These are phyloP conservation scores for Chelonia mydas DNA, from an alignment of 2,797 vertebrate genomes.

Conservation along the genomic window DNA sequence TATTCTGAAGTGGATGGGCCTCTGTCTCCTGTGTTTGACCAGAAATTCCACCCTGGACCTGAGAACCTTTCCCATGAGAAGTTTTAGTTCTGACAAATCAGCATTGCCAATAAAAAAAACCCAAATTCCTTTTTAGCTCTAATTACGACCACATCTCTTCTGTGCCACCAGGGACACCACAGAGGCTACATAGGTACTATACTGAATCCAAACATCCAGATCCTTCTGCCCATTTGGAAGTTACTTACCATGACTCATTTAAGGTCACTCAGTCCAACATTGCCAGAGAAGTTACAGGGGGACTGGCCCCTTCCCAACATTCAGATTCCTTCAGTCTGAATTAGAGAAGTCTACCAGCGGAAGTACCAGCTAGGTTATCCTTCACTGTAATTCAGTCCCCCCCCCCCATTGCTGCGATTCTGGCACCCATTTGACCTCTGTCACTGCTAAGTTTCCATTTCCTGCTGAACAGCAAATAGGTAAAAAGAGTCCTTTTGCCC, in stretches of 20 bases:
- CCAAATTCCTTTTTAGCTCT: too few species aligned
- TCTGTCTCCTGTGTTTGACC: too few species aligned
- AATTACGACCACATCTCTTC: too few species aligned
- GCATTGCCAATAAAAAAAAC: too few species aligned
- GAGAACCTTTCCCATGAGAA: too few species aligned
- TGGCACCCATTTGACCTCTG: background rate
- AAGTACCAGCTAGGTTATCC: background rate
- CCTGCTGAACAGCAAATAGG: background rate
- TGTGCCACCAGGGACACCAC: too few species aligned
- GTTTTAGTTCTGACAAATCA: too few species aligned
- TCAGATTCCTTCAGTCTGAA: background rate
- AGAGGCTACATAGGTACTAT: too few species aligned
- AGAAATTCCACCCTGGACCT: too few species aligned
- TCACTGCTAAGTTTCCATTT: background rate
- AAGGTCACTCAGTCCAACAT: background rate
- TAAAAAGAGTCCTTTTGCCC: background rate
- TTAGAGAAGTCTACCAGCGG: background rate
- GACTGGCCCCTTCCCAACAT: accelerated
- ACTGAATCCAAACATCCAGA: background rate
- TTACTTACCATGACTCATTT: background rate
- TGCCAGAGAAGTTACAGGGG: background rate
- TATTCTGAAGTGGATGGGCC: too few species aligned
- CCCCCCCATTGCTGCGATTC: background rate
- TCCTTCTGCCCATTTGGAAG: background rate
- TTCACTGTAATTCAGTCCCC: background rate